Evolutionary conservation across 2,888 invertebrate species (phyloP).

Genomic region (Oithona nana): DNA sequence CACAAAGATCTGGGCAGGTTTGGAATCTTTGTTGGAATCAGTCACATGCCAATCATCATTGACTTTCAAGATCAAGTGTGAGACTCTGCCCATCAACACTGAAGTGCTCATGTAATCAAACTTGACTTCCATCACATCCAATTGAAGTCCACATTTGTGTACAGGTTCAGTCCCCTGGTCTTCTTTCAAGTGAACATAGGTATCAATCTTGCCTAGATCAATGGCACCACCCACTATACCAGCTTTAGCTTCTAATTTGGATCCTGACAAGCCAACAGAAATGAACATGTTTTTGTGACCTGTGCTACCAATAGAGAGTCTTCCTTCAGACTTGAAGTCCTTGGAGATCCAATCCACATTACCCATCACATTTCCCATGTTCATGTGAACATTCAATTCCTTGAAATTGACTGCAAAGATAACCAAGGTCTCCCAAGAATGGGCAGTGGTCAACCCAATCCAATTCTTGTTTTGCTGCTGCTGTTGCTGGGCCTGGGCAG

Average conservation of each 20-base stretch:
- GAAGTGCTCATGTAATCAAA: conserved; percentile 98
- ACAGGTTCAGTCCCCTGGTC: conserved; percentile 12
- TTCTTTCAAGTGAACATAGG: conserved; percentile 36
- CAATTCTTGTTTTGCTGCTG: conserved; percentile 13
- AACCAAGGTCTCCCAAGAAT: conserved; percentile 86
- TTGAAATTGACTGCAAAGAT: conserved; percentile 90
- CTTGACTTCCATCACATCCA: conserved; percentile 68
- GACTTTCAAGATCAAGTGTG: conserved; percentile 54
- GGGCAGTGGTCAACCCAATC: conserved; percentile 29
- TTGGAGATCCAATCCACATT: conserved; percentile 60
- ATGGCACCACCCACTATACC: conserved; percentile 94
- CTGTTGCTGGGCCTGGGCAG: background rate
- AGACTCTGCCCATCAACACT: conserved; percentile 73
- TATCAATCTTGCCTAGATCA: conserved; percentile 68
- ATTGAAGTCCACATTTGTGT: conserved; percentile 43
- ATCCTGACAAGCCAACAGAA: conserved; percentile 66
- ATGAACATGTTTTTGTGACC: conserved; percentile 84
- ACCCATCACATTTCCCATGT: conserved; percentile 99
- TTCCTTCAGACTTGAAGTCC: conserved; percentile 74
- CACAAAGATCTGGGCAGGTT: conserved; percentile 44
- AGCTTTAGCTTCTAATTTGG: conserved; percentile 81
- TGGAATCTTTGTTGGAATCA: conserved; percentile 24
- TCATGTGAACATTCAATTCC: conserved; percentile 88
- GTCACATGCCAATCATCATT: conserved; percentile 69
- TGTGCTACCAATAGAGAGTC: conserved; percentile 76